Evolutionary conservation across 2,113 vertebrate species (phyloP).

Genomic region (Mohoua ochrocephala): DNA sequence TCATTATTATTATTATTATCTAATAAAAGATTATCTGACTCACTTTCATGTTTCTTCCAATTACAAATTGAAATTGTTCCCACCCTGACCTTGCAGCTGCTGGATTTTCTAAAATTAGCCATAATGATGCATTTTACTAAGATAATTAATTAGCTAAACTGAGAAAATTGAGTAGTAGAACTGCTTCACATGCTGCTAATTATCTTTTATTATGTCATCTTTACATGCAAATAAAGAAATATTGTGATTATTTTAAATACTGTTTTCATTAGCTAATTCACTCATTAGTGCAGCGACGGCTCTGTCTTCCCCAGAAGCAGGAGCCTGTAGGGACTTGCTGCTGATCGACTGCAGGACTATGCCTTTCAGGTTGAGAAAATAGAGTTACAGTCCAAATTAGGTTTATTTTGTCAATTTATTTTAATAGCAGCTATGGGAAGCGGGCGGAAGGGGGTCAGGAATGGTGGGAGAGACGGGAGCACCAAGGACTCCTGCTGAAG

Average conservation of each 20-base stretch:
- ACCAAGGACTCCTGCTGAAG: neutral
- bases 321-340: neutral
- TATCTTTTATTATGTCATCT: constrained; percentile 70
- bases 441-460: fast-evolving
- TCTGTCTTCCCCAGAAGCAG: neutral
- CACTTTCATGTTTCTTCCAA: constrained; percentile 61
- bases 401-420: neutral
- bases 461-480: neutral
- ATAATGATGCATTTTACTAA: constrained; percentile 67
- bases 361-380: neutral
- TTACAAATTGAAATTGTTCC: constrained; percentile 62
- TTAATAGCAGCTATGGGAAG: fast-evolving
- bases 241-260: constrained; percentile 67
- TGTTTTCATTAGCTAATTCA: constrained; percentile 61
- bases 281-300: constrained; percentile 6
- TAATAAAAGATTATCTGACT: constrained; percentile 69
- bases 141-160: constrained; percentile 71
- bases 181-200: constrained; percentile 64
- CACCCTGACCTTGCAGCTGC: constrained; percentile 68
- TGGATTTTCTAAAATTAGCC: constrained; percentile 69
- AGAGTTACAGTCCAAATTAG: neutral
- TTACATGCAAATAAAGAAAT: constrained; percentile 72
- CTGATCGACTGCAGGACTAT: neutral
- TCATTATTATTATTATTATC: constrained; percentile 57
- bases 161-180: constrained; percentile 65